Percentiles rank a stretch among this genome's conserved stretches.
These are phyloP conservation scores for Criorhina ranunculi DNA, from an alignment of 2,888 invertebrate genomes.

Conservation along the genomic window DNA sequence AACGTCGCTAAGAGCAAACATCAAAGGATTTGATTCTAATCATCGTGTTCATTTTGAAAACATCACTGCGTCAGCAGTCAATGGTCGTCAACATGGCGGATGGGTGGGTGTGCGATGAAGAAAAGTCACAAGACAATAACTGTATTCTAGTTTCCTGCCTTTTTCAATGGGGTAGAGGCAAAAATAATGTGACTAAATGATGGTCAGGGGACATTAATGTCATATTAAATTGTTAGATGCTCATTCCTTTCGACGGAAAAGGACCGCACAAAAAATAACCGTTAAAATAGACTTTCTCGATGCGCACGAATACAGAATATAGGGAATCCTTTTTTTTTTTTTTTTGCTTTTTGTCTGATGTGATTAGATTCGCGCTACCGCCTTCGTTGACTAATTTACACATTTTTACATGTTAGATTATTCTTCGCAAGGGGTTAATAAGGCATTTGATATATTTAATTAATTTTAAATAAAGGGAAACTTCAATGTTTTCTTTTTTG, in stretches of 20 bases:
- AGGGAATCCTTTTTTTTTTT: background rate
- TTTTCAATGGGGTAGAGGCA: background rate
- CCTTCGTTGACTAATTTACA: slow-evolving; percentile 22
- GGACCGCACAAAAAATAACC: slow-evolving; percentile 20
- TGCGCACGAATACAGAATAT: background rate
- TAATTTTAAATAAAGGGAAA: too few species aligned
- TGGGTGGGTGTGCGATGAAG: background rate
- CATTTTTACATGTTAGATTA: too few species aligned
- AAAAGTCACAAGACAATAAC: slow-evolving; percentile 15
- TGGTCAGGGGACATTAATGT: slow-evolving; percentile 24
- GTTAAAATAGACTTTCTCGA: background rate
- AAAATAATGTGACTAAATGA: slow-evolving; percentile 8
- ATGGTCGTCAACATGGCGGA: slow-evolving; percentile 43
- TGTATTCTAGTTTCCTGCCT: background rate
- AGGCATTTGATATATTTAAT: background rate
- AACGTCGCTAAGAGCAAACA: slow-evolving; percentile 46
- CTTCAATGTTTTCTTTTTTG: background rate
- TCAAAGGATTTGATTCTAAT: slow-evolving; percentile 73
- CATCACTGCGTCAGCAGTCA: slow-evolving; percentile 68
- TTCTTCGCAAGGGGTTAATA: slow-evolving; percentile 4
- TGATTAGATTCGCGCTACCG: slow-evolving; percentile 33
- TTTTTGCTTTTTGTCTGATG: background rate
- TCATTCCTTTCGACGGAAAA: slow-evolving; percentile 19
- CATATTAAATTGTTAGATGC: slow-evolving; percentile 45
- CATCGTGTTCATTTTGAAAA: slow-evolving; percentile 64